Evolutionary conservation across 2,113 vertebrate genomes (phyloP), one percentile per base, ranked within the genome.

Genomic region (Rhynchomys soricoides): DNA sequence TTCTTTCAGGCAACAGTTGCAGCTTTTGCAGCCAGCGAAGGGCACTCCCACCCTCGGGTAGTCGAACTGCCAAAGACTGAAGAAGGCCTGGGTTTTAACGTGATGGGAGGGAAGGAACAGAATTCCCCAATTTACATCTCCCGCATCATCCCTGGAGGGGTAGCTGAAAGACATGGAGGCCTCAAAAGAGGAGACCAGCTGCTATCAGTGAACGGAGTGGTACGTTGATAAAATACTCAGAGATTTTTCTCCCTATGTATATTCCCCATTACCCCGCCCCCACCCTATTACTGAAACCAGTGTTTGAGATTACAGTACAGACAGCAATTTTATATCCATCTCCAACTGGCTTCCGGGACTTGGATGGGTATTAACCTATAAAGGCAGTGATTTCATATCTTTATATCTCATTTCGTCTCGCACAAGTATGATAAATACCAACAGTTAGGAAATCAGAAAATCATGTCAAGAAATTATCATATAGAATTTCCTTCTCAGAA

Each of bases 81-180:
- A 90, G 99, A 99, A 98, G 99, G 99, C n/a, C 98, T 99, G 96
- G 99, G 99, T 96, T 99, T 99, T 98, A 99, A 99, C 40, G 99
- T 99, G 94, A 99, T 99, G 99, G 99, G 99, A 82, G 99, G 99
- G 97, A 99, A 99, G 97, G 99, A 99, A 94, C 99, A 99, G 97
- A 99, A 99, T 98, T 99, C 99, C 4, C 99, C 99, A 31, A 99
- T 99, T 97, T 99, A 99, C 97, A 99, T 99, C 98, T 99, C 99
- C 66, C 99, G 99, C 98, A 99, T 99, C 98, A 99, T 99, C 98
- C 99, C 99, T 9, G 99, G 99, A 95, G 99, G 99, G 86, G 99
- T 99, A 96, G 99, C 99, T 0, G 99, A 99, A 98, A 99, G 99
- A 96, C 99, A 99, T 0, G 99, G 99, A 75, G 99, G 99, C 86